These are phyloP conservation scores for Agrochola macilenta DNA, from an alignment of 2,888 invertebrate species.

Conservation along the genomic window DNA sequence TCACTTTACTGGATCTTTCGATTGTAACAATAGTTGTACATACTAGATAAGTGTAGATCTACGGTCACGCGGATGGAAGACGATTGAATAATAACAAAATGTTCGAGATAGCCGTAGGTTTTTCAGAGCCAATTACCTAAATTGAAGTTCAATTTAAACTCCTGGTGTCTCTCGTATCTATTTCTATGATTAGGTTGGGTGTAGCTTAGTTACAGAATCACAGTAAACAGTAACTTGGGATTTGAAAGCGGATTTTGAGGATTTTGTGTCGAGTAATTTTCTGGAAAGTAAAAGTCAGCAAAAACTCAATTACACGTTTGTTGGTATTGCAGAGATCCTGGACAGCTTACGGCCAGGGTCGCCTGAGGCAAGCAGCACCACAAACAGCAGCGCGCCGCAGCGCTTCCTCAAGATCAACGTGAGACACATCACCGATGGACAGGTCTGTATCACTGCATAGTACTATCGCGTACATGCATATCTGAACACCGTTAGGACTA, in stretches of 20 bases:
- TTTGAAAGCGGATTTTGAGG: neutral
- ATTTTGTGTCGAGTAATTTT: no score
- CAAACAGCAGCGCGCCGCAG: conserved; percentile 92
- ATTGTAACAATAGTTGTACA: conserved; percentile 25
- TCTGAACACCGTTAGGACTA: no score
- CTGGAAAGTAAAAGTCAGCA: neutral
- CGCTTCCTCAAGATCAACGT: conserved; percentile 98
- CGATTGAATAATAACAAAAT: conserved; percentile 17
- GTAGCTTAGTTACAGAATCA: neutral
- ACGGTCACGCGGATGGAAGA: conserved; percentile 20
- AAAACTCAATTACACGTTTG: neutral
- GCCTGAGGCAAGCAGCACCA: conserved; percentile 92
- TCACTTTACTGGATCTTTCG: conserved; percentile 44
- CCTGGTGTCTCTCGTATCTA: neutral
- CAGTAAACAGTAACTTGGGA: neutral
- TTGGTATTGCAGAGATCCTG: conserved; percentile 92
- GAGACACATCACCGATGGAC: conserved; percentile 97
- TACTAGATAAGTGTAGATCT: conserved; percentile 13
- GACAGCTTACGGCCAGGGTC: conserved; percentile 96
- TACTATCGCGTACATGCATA: no score
- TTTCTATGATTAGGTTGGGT: neutral
- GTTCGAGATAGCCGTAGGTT: conserved; percentile 1
- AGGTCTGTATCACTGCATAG: conserved; percentile 85
- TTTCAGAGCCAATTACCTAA: conserved; percentile 15
- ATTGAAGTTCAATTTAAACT: conserved; percentile 14